Conservation (phyloP, 2,797 vertebrate species). For the Botia almorhae region DNA sequence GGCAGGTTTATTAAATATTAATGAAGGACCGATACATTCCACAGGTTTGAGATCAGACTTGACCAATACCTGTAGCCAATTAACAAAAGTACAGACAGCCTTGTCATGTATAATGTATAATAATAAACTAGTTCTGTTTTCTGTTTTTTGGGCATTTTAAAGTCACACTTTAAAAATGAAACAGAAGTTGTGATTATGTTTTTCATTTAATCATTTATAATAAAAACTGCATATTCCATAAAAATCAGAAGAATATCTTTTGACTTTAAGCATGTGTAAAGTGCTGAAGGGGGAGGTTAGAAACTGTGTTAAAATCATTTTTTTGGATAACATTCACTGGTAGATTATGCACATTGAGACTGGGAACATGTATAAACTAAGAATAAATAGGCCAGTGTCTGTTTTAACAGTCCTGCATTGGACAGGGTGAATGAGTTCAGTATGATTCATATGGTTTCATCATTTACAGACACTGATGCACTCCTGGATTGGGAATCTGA, state of each 20-base stretch:
- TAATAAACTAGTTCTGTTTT: neutral
- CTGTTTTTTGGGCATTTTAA: no score
- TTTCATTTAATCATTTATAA: no score
- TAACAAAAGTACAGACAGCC: constrained; percentile 2
- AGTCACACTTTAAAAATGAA: no score
- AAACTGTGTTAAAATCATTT: neutral
- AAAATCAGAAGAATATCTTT: no score
- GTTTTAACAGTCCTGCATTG: neutral
- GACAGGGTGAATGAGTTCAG: neutral
- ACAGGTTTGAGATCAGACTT: no score
- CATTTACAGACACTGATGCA: constrained; percentile 24
- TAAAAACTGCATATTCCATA: no score
- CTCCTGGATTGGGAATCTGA: constrained; percentile 18
- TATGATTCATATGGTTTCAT: constrained; percentile 15
- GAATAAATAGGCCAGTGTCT: neutral
- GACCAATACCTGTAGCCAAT: no score
- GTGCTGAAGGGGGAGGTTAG: constrained; percentile 2
- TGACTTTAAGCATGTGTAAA: neutral
- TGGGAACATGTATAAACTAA: neutral
- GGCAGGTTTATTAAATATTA: neutral
- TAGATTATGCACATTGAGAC: neutral
- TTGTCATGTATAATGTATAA: neutral
- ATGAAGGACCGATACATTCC: no score
- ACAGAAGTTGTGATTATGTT: no score
- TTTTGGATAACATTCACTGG: no score